Conservation (phyloP, 2,797 vertebrate genomes). For the Neomorphus geoffroyi region DNA sequence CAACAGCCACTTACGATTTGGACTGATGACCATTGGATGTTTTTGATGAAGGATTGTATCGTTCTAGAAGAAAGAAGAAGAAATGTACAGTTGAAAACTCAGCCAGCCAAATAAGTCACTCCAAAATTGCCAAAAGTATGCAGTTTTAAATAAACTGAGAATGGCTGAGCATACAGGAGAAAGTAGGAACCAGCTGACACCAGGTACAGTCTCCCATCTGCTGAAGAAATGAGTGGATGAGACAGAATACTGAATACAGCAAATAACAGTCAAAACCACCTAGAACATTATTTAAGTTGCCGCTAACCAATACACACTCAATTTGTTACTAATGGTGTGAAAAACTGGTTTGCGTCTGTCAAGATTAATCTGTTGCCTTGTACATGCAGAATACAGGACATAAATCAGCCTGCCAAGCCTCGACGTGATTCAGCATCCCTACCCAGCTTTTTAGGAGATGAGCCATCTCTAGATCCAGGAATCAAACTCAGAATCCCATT, state of each 20-base stretch:
- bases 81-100: not conserved
- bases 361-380: not conserved
- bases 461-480: not conserved
- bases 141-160: not conserved
- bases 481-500: not conserved
- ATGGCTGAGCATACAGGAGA: not conserved
- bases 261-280: not conserved
- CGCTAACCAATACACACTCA: not conserved
- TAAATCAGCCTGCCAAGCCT: not conserved
- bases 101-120: not conserved
- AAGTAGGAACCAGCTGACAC: not conserved
- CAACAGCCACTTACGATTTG: constrained; percentile 83
- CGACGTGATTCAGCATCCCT: not conserved
- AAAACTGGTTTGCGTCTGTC: not conserved
- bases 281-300: not conserved
- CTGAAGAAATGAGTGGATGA: not conserved
- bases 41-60: constrained; percentile 89
- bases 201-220: not conserved
- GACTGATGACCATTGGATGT: constrained; percentile 88
- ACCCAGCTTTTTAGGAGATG: rapidly evolving
- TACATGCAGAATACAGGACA: not conserved
- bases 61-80: constrained; percentile 77
- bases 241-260: not conserved
- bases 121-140: not conserved
- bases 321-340: not conserved